Conservation (phyloP, 2,888 invertebrate species). For the Plebejus anna region DNA sequence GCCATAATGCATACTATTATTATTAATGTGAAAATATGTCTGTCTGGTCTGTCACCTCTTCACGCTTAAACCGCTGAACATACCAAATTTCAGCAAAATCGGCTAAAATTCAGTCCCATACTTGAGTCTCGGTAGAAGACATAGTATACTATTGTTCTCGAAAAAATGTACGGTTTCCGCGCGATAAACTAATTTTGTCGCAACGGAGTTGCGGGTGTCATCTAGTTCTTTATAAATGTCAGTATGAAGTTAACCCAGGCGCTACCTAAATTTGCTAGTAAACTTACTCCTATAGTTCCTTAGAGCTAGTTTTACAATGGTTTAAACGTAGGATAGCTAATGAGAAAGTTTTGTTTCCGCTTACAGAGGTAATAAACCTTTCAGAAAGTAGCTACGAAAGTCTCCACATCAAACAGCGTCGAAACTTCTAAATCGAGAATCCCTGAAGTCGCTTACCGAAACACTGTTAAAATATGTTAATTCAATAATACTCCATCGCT, state of each 20-base stretch:
- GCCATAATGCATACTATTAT: no score
- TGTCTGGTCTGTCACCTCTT: no score
- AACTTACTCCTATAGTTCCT: not conserved
- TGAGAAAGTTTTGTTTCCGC: not conserved
- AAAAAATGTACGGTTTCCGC: no score
- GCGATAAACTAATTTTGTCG: no score
- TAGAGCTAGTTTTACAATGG: not conserved
- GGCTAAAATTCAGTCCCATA: no score
- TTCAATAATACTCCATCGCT: constrained; percentile 27
- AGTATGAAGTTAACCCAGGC: not conserved
- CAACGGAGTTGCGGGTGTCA: no score
- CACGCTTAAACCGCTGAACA: no score
- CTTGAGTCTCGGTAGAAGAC: no score
- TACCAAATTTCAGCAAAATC: no score
- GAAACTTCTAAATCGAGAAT: constrained; percentile 16
- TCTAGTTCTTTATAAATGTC: no score
- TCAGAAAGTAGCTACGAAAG: not conserved
- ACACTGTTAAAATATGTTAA: constrained; percentile 25
- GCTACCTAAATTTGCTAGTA: not conserved
- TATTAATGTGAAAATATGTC: no score
- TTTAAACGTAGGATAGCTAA: not conserved
- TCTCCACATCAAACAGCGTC: not conserved
- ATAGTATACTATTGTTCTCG: no score
- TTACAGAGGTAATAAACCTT: not conserved
- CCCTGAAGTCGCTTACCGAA: not conserved